Conservation (phyloP, 2,113 vertebrate genomes). For the Talpa occidentalis region DNA sequence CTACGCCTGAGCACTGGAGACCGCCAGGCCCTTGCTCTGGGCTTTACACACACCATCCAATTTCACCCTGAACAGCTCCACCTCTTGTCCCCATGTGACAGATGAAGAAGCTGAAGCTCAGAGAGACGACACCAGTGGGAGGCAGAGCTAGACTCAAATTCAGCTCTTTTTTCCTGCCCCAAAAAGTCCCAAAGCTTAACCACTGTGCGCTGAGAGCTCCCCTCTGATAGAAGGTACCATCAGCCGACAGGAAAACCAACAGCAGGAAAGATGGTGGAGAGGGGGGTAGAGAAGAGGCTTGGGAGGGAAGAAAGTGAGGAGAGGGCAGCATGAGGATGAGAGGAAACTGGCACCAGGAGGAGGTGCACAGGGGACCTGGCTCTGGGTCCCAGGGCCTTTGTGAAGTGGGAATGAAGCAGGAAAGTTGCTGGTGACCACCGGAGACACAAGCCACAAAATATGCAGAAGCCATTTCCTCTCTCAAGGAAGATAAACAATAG, state of each 20-base stretch:
- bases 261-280: background rate
- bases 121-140: background rate
- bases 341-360: background rate
- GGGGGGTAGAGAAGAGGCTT: background rate
- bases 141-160: background rate
- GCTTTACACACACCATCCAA: background rate
- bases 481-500: constrained; percentile 77
- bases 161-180: background rate
- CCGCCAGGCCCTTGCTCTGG: background rate
- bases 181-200: background rate
- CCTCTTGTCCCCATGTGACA: background rate
- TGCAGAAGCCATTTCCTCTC: constrained; percentile 80
- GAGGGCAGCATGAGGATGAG: background rate
- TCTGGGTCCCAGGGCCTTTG: background rate
- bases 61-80: background rate
- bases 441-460: constrained; percentile 76
- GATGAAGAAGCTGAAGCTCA: background rate
- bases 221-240: background rate
- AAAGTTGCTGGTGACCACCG: constrained; percentile 28
- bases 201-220: background rate
- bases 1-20: too few relatives aligned
- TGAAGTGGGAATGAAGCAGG: background rate
- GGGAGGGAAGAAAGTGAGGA: background rate
- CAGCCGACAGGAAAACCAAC: background rate
- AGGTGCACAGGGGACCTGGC: background rate